A percentile compares a stretch with the other conserved stretches of the same genome.
These are phyloP conservation scores for Carassius auratus DNA, from an alignment of 2,113 vertebrate species.

Conservation along the genomic window DNA sequence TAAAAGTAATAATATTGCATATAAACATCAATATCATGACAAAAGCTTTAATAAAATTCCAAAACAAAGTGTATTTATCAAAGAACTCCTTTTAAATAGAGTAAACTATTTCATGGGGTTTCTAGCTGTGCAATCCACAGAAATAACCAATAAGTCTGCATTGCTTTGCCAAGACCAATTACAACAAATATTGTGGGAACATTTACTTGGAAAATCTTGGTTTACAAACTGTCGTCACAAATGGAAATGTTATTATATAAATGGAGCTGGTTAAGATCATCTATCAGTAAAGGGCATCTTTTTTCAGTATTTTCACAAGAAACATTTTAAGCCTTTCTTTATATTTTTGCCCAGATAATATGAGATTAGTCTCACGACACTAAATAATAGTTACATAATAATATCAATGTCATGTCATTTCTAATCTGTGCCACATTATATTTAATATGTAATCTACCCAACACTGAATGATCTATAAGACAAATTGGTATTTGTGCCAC, in stretches of 20 bases:
- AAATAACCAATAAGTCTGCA: background rate
- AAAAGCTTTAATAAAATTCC: background rate
- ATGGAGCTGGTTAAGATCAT: background rate
- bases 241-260: background rate
- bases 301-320: background rate
- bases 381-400: background rate
- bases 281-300: background rate
- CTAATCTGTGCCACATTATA: background rate
- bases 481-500: background rate
- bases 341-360: background rate
- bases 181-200: slow-evolving; percentile 5
- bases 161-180: background rate
- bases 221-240: slow-evolving; percentile 1
- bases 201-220: background rate
- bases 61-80: background rate
- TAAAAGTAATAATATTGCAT: background rate
- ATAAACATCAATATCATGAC: background rate
- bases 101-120: background rate
- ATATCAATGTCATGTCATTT: background rate
- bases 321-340: background rate
- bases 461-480: background rate
- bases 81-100: background rate
- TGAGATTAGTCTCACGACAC: background rate
- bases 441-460: background rate
- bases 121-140: background rate